Conservation (phyloP, 2,113 vertebrate genomes). For the Elaphurus davidianus region DNA sequence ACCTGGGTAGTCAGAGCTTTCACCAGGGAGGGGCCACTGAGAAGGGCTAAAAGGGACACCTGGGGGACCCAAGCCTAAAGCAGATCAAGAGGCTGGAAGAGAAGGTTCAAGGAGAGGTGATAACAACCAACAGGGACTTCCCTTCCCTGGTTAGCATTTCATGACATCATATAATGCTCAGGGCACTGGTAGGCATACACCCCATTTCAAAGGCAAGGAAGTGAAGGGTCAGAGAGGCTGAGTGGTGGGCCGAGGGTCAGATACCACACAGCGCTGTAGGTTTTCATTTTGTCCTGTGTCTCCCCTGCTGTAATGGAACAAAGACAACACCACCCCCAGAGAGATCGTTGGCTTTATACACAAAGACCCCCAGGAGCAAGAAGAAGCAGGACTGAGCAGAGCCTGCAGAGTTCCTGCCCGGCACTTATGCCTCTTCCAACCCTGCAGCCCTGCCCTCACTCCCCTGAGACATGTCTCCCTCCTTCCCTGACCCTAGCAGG, state of each 20-base stretch:
- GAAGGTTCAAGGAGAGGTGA: not conserved
- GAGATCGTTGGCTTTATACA: not conserved
- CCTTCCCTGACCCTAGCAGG: not conserved
- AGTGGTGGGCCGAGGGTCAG: not conserved
- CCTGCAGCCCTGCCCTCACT: not conserved
- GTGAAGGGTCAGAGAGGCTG: not conserved
- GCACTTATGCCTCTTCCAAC: not conserved
- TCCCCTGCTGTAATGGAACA: not conserved
- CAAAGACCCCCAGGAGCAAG: not conserved
- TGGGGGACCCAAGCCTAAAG: not conserved
- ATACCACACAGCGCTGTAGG: accelerated
- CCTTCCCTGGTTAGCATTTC: not conserved
- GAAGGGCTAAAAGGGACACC: not conserved
- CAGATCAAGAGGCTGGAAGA: not conserved
- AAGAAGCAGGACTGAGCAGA: not conserved
- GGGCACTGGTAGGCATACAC: not conserved
- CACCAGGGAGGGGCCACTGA: not conserved
- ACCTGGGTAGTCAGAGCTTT: not conserved
- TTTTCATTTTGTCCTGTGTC: not conserved
- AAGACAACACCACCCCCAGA: not conserved
- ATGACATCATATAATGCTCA: not conserved
- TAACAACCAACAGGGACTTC: not conserved
- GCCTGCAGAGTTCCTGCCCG: not conserved
- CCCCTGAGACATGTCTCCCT: not conserved
- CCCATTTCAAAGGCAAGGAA: not conserved